phyloP scores from a whole-genome alignment of 2,113 vertebrate genomes.

The Mustela nigripes region DNA sequence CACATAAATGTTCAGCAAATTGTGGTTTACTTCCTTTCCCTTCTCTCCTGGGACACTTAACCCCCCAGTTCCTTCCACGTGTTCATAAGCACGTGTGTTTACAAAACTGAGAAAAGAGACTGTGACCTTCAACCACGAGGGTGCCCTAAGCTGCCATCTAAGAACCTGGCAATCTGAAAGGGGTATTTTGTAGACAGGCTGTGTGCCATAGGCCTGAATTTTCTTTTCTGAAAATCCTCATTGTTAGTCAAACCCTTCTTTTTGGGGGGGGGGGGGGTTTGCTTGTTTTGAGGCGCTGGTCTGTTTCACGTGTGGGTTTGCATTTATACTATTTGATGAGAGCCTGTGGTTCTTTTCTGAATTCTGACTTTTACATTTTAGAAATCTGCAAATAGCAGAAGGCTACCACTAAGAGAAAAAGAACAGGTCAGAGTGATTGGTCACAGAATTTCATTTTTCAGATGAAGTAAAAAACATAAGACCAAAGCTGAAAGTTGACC shows the following conservation, averaged over 20 bases:
- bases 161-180: neutral
- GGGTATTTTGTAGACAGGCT: neutral
- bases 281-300: neutral
- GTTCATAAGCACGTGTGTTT: neutral
- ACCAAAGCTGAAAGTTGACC: neutral
- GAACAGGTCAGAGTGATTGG: neutral
- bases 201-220: neutral
- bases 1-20: neutral
- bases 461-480: neutral
- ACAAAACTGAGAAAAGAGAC: neutral
- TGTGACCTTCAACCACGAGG: neutral
- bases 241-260: neutral
- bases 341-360: conserved; percentile 21
- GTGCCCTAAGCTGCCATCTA: neutral
- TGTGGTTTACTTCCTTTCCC: neutral
- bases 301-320: neutral
- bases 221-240: neutral
- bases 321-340: neutral
- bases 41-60: neutral
- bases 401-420: neutral
- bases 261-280: neutral
- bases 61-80: neutral
- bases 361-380: conserved; percentile 21
- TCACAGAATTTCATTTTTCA: conserved; percentile 1
- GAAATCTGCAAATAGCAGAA: neutral